Evolutionary conservation across 2,888 invertebrate species (phyloP).

Genomic region (Agonopterix heracliana): DNA sequence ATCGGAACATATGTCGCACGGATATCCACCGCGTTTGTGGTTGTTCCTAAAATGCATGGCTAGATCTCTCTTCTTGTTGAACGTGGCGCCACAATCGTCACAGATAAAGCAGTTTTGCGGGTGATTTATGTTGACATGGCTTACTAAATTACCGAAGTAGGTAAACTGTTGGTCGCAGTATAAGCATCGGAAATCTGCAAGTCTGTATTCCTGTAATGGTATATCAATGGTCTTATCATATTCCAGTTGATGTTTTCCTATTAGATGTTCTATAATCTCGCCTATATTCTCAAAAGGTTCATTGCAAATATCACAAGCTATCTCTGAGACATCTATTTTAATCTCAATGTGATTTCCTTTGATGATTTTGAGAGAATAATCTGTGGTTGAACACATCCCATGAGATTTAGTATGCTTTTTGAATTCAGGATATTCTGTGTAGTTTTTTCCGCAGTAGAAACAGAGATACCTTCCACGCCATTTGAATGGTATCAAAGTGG

Average conservation of each 20-base stretch:
- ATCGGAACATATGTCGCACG: conserved; percentile 45
- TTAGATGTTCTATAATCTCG: conserved; percentile 54
- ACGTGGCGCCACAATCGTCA: conserved; percentile 47
- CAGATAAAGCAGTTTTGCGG: conserved; percentile 48
- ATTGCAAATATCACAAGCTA: conserved; percentile 50
- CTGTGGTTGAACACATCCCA: conserved; percentile 40
- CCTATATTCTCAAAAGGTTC: conserved; percentile 37
- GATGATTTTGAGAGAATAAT: conserved; percentile 41
- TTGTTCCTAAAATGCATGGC: conserved; percentile 41
- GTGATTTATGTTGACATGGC: conserved; percentile 47
- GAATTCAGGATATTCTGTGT: conserved; percentile 43
- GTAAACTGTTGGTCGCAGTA: conserved; percentile 45
- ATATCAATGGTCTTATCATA: conserved; percentile 47
- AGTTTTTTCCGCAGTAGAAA: conserved; percentile 54
- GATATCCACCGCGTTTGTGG: conserved; percentile 45
- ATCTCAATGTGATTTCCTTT: conserved; percentile 49
- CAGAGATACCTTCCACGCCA: conserved; percentile 58
- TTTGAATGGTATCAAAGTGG: conserved; percentile 59
- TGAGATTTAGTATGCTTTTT: conserved; percentile 55
- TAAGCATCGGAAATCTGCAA: conserved; percentile 44
- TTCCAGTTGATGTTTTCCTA: conserved; percentile 43
- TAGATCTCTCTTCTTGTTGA: conserved; percentile 49
- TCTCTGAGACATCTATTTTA: conserved; percentile 57
- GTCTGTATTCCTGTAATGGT: conserved; percentile 46
- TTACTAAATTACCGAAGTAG: conserved; percentile 46